A percentile compares a stretch with the other conserved stretches of the same genome.
Evolutionary conservation across 2,113 vertebrate species (phyloP).

Genomic region (Mormyrus iriodes): DNA sequence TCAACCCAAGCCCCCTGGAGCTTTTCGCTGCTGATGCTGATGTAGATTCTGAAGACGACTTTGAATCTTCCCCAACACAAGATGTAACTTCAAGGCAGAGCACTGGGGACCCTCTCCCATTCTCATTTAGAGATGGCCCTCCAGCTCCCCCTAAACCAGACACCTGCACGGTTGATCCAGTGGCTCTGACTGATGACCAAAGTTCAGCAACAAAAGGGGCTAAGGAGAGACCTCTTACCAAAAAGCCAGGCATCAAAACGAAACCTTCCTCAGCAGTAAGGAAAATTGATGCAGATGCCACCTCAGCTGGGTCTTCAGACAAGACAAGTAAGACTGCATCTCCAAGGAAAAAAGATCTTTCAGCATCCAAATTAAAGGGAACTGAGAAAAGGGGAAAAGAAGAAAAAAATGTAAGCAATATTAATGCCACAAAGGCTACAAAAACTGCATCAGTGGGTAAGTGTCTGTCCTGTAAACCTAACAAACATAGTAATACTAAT

Average conservation of each 20-base stretch:
- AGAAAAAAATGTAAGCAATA: constrained; percentile 89
- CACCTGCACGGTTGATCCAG: constrained; percentile 93
- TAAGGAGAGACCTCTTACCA: constrained; percentile 79
- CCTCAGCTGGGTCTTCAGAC: constrained; percentile 69
- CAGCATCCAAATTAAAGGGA: constrained; percentile 55
- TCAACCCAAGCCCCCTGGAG: constrained; percentile 91
- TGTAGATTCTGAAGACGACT: constrained; percentile 93
- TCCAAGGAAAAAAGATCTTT: constrained; percentile 77
- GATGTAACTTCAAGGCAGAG: constrained; percentile 86
- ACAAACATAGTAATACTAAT: background rate
- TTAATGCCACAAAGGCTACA: constrained; percentile 74
- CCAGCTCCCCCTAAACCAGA: constrained; percentile 83
- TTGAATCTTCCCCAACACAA: constrained; percentile 81
- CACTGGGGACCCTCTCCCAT: constrained; percentile 80
- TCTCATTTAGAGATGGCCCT: constrained; percentile 74
- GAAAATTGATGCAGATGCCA: constrained; percentile 57
- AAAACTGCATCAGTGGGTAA: constrained; percentile 78
- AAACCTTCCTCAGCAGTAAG: constrained; percentile 80
- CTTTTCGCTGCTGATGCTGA: constrained; percentile 92
- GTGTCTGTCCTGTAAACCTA: background rate
- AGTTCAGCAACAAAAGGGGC: constrained; percentile 75
- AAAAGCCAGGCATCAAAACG: constrained; percentile 75
- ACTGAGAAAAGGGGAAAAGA: constrained; percentile 78
- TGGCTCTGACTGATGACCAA: constrained; percentile 77
- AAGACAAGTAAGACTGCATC: constrained; percentile 40